Conservation (phyloP, 2,113 vertebrate species). For the Pyxicephalus adspersus region DNA sequence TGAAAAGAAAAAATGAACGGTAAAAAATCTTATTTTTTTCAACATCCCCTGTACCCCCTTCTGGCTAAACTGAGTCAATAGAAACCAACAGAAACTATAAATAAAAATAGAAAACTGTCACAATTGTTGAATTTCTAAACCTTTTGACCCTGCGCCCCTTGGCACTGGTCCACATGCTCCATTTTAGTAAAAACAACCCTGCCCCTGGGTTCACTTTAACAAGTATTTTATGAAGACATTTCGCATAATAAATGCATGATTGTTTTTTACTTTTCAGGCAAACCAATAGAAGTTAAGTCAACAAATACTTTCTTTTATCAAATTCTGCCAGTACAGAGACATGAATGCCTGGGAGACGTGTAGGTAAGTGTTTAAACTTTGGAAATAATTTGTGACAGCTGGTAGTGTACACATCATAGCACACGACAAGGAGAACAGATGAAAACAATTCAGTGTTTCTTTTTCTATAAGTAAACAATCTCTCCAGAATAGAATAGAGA, state of each 20-base stretch:
- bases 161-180: too few species aligned
- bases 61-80: too few species aligned
- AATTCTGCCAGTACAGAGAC: conserved; percentile 62
- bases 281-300: conserved; percentile 62
- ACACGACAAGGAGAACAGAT: conserved; percentile 45
- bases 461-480: conserved; percentile 19
- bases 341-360: conserved; percentile 57
- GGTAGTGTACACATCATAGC: conserved; percentile 62
- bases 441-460: conserved; percentile 6
- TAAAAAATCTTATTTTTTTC: too few species aligned
- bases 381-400: conserved; percentile 68
- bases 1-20: too few species aligned
- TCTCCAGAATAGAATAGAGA: conserved; percentile 9
- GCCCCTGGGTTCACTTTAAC: background rate
- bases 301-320: conserved; percentile 62
- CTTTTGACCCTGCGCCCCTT: too few species aligned
- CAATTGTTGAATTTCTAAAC: too few species aligned
- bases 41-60: too few species aligned
- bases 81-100: too few species aligned
- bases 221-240: conserved; percentile 63
- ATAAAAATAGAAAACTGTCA: too few species aligned
- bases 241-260: conserved; percentile 70
- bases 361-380: conserved; percentile 64
- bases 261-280: conserved; percentile 62
- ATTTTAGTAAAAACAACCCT: too few species aligned